phyloP scores from a whole-genome alignment of 2,113 vertebrate species.

The Camelus bactrianus region DNA sequence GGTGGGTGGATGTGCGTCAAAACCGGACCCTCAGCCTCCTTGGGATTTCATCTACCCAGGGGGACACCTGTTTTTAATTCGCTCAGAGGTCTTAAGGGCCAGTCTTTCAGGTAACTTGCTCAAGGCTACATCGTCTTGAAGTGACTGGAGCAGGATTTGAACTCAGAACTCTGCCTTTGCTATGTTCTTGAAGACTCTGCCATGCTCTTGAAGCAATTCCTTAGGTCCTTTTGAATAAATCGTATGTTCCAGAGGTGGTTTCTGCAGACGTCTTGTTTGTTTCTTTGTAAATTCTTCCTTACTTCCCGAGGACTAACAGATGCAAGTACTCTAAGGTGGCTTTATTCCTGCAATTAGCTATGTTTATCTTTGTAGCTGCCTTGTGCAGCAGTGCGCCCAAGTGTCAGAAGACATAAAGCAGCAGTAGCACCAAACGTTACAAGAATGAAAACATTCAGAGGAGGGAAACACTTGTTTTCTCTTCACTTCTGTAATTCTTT shows the following conservation, averaged over 20 bases:
- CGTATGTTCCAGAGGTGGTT: neutral
- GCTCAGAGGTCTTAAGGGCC: neutral
- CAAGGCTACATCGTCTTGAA: neutral
- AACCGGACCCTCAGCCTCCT: neutral
- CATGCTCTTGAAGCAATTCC: neutral
- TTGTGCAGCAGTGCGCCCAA: neutral
- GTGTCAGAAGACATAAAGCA: slow-evolving; percentile 22
- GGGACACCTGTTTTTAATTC: neutral
- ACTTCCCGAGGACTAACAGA: neutral
- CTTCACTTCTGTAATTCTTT: slow-evolving; percentile 29
- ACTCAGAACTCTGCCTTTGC: neutral
- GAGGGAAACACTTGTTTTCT: slow-evolving; percentile 28
- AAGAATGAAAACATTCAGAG: neutral
- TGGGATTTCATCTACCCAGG: neutral
- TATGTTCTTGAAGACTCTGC: neutral
- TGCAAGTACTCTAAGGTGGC: neutral
- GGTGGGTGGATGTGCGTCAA: neutral
- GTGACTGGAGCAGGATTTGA: neutral
- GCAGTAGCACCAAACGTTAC: neutral
- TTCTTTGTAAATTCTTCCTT: neutral
- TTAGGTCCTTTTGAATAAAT: neutral
- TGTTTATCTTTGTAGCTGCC: neutral
- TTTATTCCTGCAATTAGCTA: neutral
- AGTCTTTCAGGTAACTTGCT: neutral
- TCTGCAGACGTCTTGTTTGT: neutral